These are phyloP conservation scores for Malthinus seriepunctatus DNA, from an alignment of 2,888 invertebrate genomes.

Conservation along the genomic window DNA sequence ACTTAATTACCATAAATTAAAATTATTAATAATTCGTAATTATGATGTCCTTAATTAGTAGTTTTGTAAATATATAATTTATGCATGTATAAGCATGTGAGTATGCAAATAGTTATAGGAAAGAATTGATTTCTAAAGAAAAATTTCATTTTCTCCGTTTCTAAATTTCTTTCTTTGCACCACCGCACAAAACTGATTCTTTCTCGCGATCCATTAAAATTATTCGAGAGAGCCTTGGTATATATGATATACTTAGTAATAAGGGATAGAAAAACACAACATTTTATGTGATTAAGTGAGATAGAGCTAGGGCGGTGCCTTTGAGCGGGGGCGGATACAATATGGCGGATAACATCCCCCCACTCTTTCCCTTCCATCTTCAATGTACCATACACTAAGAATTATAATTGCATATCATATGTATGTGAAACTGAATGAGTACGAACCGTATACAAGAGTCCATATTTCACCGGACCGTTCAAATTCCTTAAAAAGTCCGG, in stretches of 20 bases:
- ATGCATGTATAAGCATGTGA: too few species aligned
- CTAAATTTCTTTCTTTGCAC: slow-evolving; percentile 43
- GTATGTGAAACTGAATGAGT: slow-evolving; percentile 47
- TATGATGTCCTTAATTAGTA: too few species aligned
- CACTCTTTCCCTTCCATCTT: slow-evolving; percentile 47
- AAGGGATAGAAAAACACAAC: slow-evolving; percentile 38
- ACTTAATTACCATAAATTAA: too few species aligned
- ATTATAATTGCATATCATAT: slow-evolving; percentile 56
- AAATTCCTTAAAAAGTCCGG: slow-evolving; percentile 19
- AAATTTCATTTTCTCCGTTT: slow-evolving; percentile 27
- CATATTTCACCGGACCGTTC: slow-evolving; percentile 44
- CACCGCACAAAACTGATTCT: slow-evolving; percentile 50
- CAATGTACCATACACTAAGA: slow-evolving; percentile 52
- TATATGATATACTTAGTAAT: slow-evolving; percentile 51
- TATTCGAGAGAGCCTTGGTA: slow-evolving; percentile 50
- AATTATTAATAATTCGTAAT: too few species aligned
- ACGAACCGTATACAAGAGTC: slow-evolving; percentile 36
- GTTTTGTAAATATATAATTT: too few species aligned
- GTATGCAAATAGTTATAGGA: neutral
- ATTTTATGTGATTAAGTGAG: slow-evolving; percentile 38
- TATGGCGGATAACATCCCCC: slow-evolving; percentile 54
- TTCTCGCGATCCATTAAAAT: slow-evolving; percentile 55
- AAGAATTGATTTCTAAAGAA: slow-evolving; percentile 5
- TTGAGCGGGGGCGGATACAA: slow-evolving; percentile 55
- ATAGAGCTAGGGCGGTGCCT: slow-evolving; percentile 48